Evolutionary conservation across 1,140 invertebrate genomes (phyloP).

Genomic region (Drosophila neocordata): DNA sequence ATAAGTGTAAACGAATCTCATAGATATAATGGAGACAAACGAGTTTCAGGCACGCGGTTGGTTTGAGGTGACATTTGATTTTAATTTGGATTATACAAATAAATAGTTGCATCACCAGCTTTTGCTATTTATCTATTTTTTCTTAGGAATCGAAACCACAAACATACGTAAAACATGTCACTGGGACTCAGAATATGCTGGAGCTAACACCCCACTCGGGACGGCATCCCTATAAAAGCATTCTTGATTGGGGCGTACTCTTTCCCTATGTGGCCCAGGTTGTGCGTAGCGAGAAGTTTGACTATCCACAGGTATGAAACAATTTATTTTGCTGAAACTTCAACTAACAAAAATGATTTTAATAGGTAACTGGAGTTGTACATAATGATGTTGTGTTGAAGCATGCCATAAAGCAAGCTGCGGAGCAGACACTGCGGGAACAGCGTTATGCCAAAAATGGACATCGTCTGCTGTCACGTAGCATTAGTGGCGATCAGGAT

Average conservation of each 20-base stretch:
- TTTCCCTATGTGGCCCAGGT: constrained; percentile 83
- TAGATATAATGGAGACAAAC: constrained; percentile 35
- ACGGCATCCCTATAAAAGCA: constrained; percentile 60
- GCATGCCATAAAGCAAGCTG: constrained; percentile 87
- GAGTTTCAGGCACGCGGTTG: constrained; percentile 71
- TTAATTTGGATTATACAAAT: neutral
- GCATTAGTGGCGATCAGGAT: constrained; percentile 73
- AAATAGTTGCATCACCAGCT: constrained; percentile 54
- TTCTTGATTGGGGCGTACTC: constrained; percentile 67
- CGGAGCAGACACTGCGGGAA: constrained; percentile 83
- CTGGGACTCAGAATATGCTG: constrained; percentile 79
- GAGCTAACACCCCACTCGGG: constrained; percentile 70
- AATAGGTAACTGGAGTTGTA: constrained; percentile 84
- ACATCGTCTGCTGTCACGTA: constrained; percentile 60
- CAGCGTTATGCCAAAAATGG: constrained; percentile 66
- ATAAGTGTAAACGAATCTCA: constrained; percentile 21
- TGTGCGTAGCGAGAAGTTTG: constrained; percentile 77
- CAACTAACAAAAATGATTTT: neutral
- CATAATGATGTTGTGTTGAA: constrained; percentile 88
- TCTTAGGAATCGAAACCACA: constrained; percentile 70
- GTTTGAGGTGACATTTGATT: constrained; percentile 64
- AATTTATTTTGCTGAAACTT: neutral
- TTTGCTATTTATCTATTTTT: constrained; percentile 1
- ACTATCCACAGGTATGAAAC: constrained; percentile 66
- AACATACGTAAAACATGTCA: constrained; percentile 63